phyloP scores from a whole-genome alignment of 2,888 invertebrate species.

The Nebria brevicollis region DNA sequence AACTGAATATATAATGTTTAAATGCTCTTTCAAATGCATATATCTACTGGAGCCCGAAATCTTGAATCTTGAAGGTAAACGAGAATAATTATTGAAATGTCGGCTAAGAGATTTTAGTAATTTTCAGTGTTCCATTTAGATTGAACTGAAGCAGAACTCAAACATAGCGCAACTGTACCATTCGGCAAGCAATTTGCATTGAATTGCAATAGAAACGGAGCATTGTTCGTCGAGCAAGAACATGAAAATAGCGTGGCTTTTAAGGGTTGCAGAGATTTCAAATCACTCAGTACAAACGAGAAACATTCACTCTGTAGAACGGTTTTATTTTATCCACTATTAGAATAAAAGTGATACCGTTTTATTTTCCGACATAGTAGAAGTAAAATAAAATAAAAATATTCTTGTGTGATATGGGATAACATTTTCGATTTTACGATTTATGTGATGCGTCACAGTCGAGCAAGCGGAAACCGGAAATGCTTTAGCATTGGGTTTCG shows the following conservation, averaged over 20 bases:
- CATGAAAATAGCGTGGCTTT: slow-evolving; percentile 61
- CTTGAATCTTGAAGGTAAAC: no score
- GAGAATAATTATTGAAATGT: no score
- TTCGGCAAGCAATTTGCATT: slow-evolving; percentile 57
- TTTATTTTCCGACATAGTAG: slow-evolving; percentile 26
- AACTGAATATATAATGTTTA: no score
- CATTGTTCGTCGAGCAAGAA: slow-evolving; percentile 55
- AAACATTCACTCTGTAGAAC: slow-evolving; percentile 43
- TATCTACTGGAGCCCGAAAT: no score
- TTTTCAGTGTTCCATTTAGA: slow-evolving; percentile 18
- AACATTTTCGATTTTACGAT: slow-evolving; percentile 44
- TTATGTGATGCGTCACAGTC: slow-evolving; percentile 45
- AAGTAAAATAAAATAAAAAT: slow-evolving; percentile 2
- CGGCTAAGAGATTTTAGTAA: neutral
- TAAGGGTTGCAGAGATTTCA: slow-evolving; percentile 55
- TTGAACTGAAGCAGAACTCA: slow-evolving; percentile 16
- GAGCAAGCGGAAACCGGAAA: slow-evolving; percentile 39
- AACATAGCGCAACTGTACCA: slow-evolving; percentile 18
- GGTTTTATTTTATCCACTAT: neutral
- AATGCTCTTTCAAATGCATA: no score
- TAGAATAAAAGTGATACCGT: slow-evolving; percentile 56
- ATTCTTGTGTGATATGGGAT: slow-evolving; percentile 15
- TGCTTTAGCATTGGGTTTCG: slow-evolving; percentile 43
- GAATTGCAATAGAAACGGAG: slow-evolving; percentile 57
- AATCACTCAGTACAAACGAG: slow-evolving; percentile 52